Conservation (phyloP, 2,113 vertebrate species). For the Mesocricetus auratus region DNA sequence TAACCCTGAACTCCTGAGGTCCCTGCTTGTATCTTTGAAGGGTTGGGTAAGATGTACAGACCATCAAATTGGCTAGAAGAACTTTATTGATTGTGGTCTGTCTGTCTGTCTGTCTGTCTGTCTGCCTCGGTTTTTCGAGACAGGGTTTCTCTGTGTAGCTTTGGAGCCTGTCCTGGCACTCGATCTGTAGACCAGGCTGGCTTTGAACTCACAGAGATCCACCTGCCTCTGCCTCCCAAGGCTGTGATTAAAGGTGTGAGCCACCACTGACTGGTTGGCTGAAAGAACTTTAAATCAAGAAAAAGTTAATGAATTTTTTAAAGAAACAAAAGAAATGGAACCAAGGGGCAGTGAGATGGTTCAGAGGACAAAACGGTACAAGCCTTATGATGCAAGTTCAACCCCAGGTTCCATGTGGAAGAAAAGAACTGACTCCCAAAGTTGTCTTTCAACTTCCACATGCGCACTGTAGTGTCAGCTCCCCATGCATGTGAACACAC, state of each 20-base stretch:
- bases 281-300: neutral
- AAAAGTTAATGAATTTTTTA: neutral
- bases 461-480: neutral
- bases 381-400: too few relatives aligned
- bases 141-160: too few relatives aligned
- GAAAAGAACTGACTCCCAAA: neutral
- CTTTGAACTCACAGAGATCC: too few relatives aligned
- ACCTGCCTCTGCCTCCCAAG: too few relatives aligned
- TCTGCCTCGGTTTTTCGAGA: too few relatives aligned
- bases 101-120: too few relatives aligned
- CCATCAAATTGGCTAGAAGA: neutral
- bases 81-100: too few relatives aligned
- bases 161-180: too few relatives aligned
- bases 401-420: neutral
- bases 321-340: neutral
- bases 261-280: too few relatives aligned
- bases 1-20: neutral
- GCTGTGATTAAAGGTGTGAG: too few relatives aligned
- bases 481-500: neutral
- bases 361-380: neutral
- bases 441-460: neutral
- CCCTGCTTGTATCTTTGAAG: neutral
- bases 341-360: neutral
- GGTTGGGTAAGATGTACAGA: neutral
- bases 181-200: too few relatives aligned